A percentile compares a stretch with the other conserved stretches of the same genome.
Conservation (phyloP, 2,888 invertebrate species). For the Trilocha varians region DNA sequence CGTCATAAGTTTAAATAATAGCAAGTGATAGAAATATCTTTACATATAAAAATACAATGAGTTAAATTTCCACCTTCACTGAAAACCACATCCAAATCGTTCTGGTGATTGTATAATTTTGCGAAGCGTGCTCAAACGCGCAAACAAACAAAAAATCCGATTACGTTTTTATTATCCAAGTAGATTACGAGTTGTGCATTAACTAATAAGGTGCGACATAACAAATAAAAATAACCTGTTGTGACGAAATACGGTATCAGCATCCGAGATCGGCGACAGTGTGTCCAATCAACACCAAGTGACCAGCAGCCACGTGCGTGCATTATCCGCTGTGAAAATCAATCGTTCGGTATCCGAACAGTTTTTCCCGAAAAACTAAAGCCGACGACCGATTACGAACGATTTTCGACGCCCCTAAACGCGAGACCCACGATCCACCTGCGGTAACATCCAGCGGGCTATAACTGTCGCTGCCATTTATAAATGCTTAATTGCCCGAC, state of each 20-base stretch:
- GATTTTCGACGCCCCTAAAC: constrained; percentile 49
- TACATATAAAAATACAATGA: too few relatives aligned
- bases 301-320: constrained; percentile 54
- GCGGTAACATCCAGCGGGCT: constrained; percentile 42
- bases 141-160: too few relatives aligned
- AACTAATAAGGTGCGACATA: constrained; percentile 14
- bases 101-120: too few relatives aligned
- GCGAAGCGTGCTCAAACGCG: too few relatives aligned
- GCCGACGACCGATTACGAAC: constrained; percentile 58
- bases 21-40: too few relatives aligned
- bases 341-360: constrained; percentile 50
- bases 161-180: too few relatives aligned
- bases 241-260: constrained; percentile 25
- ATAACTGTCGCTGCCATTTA: constrained; percentile 57
- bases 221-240: constrained; percentile 31
- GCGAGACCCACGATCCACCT: constrained; percentile 63
- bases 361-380: constrained; percentile 52
- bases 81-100: too few relatives aligned
- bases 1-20: too few relatives aligned
- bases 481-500: constrained; percentile 58
- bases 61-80: too few relatives aligned
- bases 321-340: constrained; percentile 68
- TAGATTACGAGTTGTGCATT: too few relatives aligned
- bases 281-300: constrained; percentile 40
- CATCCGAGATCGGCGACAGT: constrained; percentile 34